Base-by-base conservation (phyloP, 2,888 invertebrate genomes). In the Troides helena region DNA sequence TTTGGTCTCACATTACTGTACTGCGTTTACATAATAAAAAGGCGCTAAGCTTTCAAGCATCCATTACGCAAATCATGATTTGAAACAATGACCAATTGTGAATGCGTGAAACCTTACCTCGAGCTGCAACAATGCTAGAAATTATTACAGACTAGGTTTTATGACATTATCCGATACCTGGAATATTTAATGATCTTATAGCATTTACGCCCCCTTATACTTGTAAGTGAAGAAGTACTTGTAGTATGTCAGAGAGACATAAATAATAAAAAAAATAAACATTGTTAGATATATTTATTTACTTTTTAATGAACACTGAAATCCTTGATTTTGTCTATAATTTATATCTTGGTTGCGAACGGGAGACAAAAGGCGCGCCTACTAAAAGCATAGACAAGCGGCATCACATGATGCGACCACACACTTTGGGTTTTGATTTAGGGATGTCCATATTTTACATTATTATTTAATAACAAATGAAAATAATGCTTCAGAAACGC, bases 351-450 rank as follows among this genome's bases (percentile, higher is more conserved):
- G 36, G 17, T 39, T 14, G 53, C 43, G 59, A 56, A 21, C 12
- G 50, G 30, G 65, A 53, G 21, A 70, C 66, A 70, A 70, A 63
- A 62, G 30, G 62, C 66, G 25, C 62, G 63, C 59, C 66, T 67
- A 62, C 66, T 70, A 60, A 63, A 67, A 63, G 62, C 70, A 59
- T 58, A 70, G 66, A 67, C 70, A 70, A 70, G 59, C 43, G 58
- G 62, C 39, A 65, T 60, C 53, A 62, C 68, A 58, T 62, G 62
- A 39, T 46, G 68, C 61, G 69, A 67, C 62, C 65, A 71, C 69
- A 69, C 69, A 71, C 62, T 71, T 69, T 70, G 62, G 36, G 62
- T 71, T 66, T 73, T 58, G 70, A 65, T 71, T 68, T 65, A 69
- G 65, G 60, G 64, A 68, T 67, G 67, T 67, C 25, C 67, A 57